Evolutionary conservation across 2,888 invertebrate species (phyloP).

Genomic region (Notocelia uddmanniana): DNA sequence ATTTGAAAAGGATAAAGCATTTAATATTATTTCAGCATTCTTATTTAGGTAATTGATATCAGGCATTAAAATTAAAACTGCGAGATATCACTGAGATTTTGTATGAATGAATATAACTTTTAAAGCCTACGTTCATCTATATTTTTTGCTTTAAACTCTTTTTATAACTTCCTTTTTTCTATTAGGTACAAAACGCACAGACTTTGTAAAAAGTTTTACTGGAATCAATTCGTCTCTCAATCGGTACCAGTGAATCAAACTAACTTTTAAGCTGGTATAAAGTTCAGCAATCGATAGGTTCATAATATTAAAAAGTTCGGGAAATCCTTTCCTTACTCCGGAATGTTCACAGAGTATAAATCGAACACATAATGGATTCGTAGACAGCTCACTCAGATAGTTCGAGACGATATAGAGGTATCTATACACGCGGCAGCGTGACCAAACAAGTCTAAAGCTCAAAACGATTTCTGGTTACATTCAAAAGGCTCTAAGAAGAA

Average conservation of each 20-base stretch:
- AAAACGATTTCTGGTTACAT: too few species aligned
- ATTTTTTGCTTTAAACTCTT: background rate
- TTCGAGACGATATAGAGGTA: too few species aligned
- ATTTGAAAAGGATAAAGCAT: too few species aligned
- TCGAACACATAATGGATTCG: background rate
- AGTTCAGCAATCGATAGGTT: constrained; percentile 36
- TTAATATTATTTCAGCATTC: too few species aligned
- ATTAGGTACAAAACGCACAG: background rate
- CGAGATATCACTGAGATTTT: background rate
- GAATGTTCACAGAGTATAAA: background rate
- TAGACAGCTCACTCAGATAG: too few species aligned
- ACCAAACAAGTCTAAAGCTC: too few species aligned
- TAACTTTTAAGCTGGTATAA: constrained; percentile 22
- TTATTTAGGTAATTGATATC: too few species aligned
- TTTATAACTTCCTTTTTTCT: background rate
- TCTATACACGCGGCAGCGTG: too few species aligned
- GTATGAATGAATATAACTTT: background rate
- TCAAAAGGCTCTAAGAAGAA: too few species aligned
- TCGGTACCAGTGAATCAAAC: constrained; percentile 8
- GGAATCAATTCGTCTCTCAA: constrained; percentile 23
- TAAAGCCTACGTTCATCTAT: background rate
- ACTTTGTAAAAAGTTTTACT: background rate
- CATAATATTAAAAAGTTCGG: constrained; percentile 28
- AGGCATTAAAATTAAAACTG: background rate
- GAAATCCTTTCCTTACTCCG: constrained; percentile 18